Percentiles rank a stretch among this genome's conserved stretches.
These are phyloP conservation scores for Aythya fuligula DNA, from an alignment of 2,797 vertebrate genomes.

Conservation along the genomic window DNA sequence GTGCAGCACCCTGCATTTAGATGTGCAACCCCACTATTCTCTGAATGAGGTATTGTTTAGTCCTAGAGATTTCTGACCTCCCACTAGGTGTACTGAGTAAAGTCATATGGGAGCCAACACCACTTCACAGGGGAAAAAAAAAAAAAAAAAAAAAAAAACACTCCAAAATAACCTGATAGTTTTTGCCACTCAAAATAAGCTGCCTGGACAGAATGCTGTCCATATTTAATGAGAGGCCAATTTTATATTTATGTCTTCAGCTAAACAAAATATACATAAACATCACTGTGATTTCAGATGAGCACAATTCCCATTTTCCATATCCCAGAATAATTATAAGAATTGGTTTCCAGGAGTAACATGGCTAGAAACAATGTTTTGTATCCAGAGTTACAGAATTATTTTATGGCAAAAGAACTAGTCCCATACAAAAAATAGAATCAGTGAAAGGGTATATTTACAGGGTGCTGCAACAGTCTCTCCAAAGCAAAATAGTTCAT, in stretches of 20 bases:
- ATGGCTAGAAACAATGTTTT: neutral
- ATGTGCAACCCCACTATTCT: neutral
- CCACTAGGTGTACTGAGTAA: neutral
- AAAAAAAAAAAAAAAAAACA: neutral
- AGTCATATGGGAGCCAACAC: neutral
- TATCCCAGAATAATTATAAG: neutral
- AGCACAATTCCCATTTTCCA: neutral
- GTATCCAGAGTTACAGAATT: neutral
- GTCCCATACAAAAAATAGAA: neutral
- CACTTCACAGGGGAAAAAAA: neutral
- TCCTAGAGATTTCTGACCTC: neutral
- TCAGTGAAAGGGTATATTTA: neutral
- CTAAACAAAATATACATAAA: neutral
- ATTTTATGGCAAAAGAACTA: neutral
- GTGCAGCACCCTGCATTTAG: too few species aligned
- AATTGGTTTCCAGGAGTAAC: neutral
- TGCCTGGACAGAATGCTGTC: neutral
- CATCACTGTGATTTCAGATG: neutral
- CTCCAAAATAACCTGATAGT: neutral
- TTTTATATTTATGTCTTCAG: neutral
- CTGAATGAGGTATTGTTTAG: neutral
- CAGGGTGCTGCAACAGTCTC: neutral
- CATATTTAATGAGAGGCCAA: neutral
- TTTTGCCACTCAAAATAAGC: neutral
- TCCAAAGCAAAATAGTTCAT: neutral